A percentile compares a stretch with the other conserved stretches of the same genome.
These are phyloP conservation scores for Drosophila barbarae DNA, from an alignment of 2,888 invertebrate species.

Conservation along the genomic window DNA sequence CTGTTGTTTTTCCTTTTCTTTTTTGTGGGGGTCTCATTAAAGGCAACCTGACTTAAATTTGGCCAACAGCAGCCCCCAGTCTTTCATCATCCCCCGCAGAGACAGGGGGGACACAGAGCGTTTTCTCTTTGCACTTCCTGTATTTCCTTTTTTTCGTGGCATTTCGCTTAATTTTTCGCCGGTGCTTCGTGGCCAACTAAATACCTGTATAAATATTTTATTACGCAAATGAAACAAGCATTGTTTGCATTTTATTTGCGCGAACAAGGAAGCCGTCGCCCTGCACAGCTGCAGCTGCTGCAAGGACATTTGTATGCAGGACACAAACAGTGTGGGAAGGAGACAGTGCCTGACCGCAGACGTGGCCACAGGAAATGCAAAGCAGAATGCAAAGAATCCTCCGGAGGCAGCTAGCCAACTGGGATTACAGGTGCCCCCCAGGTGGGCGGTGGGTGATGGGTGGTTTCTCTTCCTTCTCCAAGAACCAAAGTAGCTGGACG, in stretches of 20 bases:
- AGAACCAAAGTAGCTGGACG: neutral
- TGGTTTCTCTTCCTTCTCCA: neutral
- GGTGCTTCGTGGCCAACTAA: slow-evolving; percentile 57
- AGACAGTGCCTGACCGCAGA: slow-evolving; percentile 33
- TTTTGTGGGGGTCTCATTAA: slow-evolving; percentile 12
- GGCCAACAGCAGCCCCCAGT: neutral
- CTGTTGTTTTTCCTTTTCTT: neutral
- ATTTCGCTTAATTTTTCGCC: slow-evolving; percentile 42
- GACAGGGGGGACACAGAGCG: neutral
- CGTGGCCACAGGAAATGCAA: slow-evolving; percentile 47
- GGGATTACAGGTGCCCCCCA: slow-evolving; percentile 10
- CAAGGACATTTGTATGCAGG: slow-evolving; percentile 36
- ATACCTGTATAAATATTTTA: slow-evolving; percentile 73
- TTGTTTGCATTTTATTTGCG: slow-evolving; percentile 70
- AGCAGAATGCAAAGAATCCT: slow-evolving; percentile 48
- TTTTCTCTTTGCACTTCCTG: slow-evolving; percentile 2
- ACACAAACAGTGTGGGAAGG: slow-evolving; percentile 14
- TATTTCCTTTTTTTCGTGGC: slow-evolving; percentile 6
- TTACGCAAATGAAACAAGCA: slow-evolving; percentile 73
- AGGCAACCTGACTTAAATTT: slow-evolving; percentile 21
- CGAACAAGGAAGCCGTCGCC: slow-evolving; percentile 41
- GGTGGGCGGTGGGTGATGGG: neutral
- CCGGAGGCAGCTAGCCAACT: slow-evolving; percentile 19
- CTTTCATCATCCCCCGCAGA: neutral
- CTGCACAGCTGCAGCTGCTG: slow-evolving; percentile 39